Evolutionary conservation across 2,888 invertebrate species (phyloP).

Genomic region (Ectemnius continuus): DNA sequence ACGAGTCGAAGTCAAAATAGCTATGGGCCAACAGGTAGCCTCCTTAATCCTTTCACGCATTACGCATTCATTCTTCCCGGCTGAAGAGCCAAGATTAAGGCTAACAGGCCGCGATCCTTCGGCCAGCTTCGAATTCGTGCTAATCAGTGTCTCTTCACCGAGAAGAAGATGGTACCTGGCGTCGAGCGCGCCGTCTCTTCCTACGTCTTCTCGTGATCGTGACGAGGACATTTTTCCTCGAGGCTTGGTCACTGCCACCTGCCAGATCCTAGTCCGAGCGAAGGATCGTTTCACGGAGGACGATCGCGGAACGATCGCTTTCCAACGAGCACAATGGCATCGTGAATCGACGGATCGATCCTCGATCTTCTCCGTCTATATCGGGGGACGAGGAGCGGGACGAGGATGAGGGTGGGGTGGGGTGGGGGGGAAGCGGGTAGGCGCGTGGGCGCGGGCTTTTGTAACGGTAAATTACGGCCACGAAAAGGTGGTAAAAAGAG

Average conservation of each 20-base stretch:
- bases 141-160: constrained; percentile 48
- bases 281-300: constrained; percentile 34
- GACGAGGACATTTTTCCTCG: constrained; percentile 44
- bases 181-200: too few relatives aligned
- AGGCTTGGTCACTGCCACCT: constrained; percentile 47
- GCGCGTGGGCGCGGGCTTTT: constrained; percentile 59
- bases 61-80: constrained; percentile 20
- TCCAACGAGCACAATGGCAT: constrained; percentile 42
- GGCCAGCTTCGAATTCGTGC: constrained; percentile 27
- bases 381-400: constrained; percentile 3
- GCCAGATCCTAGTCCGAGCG: constrained; percentile 29
- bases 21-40: constrained; percentile 36
- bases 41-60: constrained; percentile 15
- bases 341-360: constrained; percentile 62
- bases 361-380: constrained; percentile 43
- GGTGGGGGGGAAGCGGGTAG: constrained; percentile 15
- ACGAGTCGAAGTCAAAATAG: constrained; percentile 42
- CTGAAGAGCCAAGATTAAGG: constrained; percentile 28
- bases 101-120: constrained; percentile 28
- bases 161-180: neutral
- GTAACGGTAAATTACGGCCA: constrained; percentile 59
- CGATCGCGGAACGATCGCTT: constrained; percentile 18
- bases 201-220: constrained; percentile 33
- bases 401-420: neutral
- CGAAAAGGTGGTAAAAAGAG: constrained; percentile 64